Evolutionary conservation across 2,888 invertebrate species (phyloP).

Genomic region (Apamea anceps): DNA sequence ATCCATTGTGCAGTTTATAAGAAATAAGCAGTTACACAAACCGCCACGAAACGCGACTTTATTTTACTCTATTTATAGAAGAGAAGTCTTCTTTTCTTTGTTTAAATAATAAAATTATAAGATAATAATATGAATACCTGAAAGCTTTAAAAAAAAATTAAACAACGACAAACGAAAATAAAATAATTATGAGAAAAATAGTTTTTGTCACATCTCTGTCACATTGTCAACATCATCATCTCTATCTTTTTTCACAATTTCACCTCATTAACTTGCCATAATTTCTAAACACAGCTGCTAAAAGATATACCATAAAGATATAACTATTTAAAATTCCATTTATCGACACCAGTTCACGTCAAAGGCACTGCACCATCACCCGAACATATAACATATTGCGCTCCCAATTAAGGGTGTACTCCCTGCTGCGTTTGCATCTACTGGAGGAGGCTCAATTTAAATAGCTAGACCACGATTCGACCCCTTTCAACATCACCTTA

Average conservation of each 20-base stretch:
- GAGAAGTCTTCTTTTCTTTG: not conserved
- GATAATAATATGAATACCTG: not conserved
- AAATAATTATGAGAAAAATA: not conserved
- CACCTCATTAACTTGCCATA: not conserved
- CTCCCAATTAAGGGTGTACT: constrained; percentile 88
- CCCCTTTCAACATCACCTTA: constrained; percentile 71
- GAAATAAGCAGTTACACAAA: not conserved
- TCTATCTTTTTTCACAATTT: not conserved
- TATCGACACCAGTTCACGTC: constrained; percentile 71
- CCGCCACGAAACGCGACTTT: too few relatives aligned
- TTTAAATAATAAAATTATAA: not conserved
- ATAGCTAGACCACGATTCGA: constrained; percentile 86
- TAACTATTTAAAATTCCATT: constrained; percentile 36
- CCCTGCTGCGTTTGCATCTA: constrained; percentile 86
- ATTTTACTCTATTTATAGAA: not conserved
- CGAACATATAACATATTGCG: constrained; percentile 86
- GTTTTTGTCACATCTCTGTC: not conserved
- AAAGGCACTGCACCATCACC: constrained; percentile 71
- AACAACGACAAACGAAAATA: not conserved
- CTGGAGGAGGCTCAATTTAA: constrained; percentile 84
- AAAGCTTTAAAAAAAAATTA: not conserved
- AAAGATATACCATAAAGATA: constrained; percentile 33
- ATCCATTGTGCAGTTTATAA: not conserved
- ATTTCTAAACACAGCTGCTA: constrained; percentile 1
- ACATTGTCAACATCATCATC: not conserved